phyloP scores from a whole-genome alignment of 2,113 vertebrate genomes.

The Xiphorhynchus elegans region DNA sequence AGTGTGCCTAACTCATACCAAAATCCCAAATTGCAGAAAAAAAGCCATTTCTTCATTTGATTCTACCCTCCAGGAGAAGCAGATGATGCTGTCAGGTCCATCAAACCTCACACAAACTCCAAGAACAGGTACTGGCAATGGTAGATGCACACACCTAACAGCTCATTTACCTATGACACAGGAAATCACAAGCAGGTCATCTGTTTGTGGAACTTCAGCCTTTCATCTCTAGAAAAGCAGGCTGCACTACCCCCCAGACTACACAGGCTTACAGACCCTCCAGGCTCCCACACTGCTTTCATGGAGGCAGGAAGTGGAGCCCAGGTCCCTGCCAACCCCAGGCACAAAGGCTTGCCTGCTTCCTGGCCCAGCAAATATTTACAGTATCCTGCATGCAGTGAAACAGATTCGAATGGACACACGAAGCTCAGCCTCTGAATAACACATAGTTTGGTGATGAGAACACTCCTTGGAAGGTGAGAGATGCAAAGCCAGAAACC shows the following conservation, averaged over 20 bases:
- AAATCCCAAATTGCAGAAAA: not conserved
- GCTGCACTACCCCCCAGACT: not conserved
- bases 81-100: not conserved
- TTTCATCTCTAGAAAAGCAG: not conserved
- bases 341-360: not conserved
- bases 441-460: not conserved
- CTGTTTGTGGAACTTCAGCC: not conserved
- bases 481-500: not conserved
- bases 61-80: not conserved
- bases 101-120: not conserved
- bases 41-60: not conserved
- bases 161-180: not conserved
- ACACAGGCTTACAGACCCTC: not conserved
- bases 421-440: not conserved
- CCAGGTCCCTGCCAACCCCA: not conserved
- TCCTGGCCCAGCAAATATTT: not conserved
- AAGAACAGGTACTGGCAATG: not conserved
- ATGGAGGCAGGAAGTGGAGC: not conserved
- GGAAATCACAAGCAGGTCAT: not conserved
- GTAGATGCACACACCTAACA: not conserved
- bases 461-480: not conserved
- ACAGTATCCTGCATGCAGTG: not conserved
- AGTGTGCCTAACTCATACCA: not conserved
- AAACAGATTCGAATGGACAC: not conserved
- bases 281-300: not conserved